phyloP scores from a whole-genome alignment of 2,888 invertebrate species.

The Lithosia quadra region DNA sequence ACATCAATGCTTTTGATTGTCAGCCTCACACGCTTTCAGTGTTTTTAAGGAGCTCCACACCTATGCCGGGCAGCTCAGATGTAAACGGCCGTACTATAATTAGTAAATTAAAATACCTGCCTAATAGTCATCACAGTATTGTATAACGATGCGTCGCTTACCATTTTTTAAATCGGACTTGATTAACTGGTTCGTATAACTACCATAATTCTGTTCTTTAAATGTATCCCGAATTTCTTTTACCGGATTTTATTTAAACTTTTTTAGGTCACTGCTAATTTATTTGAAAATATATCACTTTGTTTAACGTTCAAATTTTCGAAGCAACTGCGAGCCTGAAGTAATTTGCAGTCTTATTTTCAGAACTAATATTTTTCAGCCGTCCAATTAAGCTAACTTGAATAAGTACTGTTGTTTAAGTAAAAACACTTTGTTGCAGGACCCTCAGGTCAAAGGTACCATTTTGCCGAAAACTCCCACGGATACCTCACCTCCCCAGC shows the following conservation, averaged over 20 bases:
- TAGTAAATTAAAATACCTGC: no score
- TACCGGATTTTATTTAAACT: not conserved
- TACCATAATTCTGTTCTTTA: not conserved
- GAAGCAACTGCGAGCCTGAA: not conserved
- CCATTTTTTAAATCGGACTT: not conserved
- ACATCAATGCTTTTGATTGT: no score
- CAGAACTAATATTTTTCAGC: slow-evolving; percentile 2
- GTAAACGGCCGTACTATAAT: no score
- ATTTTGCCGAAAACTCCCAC: no score
- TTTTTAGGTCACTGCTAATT: not conserved
- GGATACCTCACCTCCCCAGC: no score
- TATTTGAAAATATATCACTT: not conserved
- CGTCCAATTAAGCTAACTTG: slow-evolving; percentile 1
- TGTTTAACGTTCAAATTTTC: not conserved
- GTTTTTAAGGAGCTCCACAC: no score
- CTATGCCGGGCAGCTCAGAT: no score
- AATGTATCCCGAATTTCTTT: not conserved
- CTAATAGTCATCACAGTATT: no score
- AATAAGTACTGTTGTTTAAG: not conserved
- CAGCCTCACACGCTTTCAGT: no score
- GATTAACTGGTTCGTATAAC: not conserved
- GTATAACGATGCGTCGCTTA: no score
- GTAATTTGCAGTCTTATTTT: not conserved
- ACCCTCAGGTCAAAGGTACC: no score
- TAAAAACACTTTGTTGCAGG: not conserved